Base-by-base conservation (phyloP, 2,888 invertebrate genomes). In the Caenorhabditis auriculariae region DNA sequence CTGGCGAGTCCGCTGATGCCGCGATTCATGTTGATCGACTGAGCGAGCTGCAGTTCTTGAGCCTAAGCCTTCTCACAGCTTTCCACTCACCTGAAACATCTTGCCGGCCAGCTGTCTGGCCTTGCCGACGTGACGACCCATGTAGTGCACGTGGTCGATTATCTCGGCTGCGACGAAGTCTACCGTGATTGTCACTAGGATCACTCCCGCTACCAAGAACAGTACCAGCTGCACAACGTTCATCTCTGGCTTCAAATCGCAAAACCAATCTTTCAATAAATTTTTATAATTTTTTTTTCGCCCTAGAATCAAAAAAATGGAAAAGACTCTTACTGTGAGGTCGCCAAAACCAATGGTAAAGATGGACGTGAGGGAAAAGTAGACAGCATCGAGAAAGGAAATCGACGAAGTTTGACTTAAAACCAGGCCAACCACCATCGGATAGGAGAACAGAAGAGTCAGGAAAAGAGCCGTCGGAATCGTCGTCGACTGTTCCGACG, bases 341-440 rank as follows among this genome's bases (percentile, higher is more conserved):
- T 72, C 72, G 9, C 72, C 72, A 41, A 72, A 72, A 5, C 72
- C 72, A 24, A 72, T 72, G 3, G 72, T 72, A 39, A 72, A 72
- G 35, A 72, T 72, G 0, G 69, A 70, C 5, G 69, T 72, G 5
- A 72, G 35, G 5, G 69, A 68, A 27, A 72, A 72, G 39, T 72
- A 72, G 6, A 63, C 66, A 0, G 69, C 64, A 43, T 72, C 72
- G 48, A 69, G 48, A 24, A 66, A 55, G 0, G 58, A 54, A 37
- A 72, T 66, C 9, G 56, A 53, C 0, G 63, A 56, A 3, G 60
- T 51, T 3, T 54, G 54, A 32, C 69, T 55, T 19, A 70, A 51
- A 26, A 66, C 41, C 9, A 61, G 54, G 15, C 72, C 72, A 21
- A 66, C 60, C 15, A 60, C 15, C 1, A 70, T 28, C 2, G 70